These are phyloP conservation scores for Gallinago nigripennis DNA, from an alignment of 2,797 vertebrate species.

Conservation along the genomic window DNA sequence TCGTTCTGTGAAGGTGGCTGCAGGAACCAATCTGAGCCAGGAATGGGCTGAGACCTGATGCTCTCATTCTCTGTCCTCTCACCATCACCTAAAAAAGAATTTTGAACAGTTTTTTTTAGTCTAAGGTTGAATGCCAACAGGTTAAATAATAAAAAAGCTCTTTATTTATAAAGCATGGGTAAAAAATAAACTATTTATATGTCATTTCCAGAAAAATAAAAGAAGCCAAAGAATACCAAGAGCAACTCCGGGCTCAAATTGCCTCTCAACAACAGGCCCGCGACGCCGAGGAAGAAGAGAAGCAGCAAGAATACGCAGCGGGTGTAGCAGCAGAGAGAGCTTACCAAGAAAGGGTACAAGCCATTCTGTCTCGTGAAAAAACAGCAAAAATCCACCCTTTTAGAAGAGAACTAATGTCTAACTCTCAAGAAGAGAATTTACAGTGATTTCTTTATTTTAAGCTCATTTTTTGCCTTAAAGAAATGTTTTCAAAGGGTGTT, in stretches of 20 bases:
- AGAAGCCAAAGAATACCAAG: slow-evolving; percentile 70
- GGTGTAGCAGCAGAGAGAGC: slow-evolving; percentile 63
- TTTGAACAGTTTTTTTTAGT: not conserved
- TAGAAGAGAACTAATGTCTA: slow-evolving; percentile 57
- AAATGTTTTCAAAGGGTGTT: not conserved
- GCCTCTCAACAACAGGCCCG: slow-evolving; percentile 63
- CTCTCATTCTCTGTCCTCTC: not conserved
- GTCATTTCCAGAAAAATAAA: slow-evolving; percentile 70
- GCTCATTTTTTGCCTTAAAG: not conserved
- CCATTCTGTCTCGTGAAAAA: slow-evolving; percentile 66
- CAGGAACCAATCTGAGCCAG: not conserved
- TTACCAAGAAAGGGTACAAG: slow-evolving; percentile 73
- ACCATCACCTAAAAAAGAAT: not conserved
- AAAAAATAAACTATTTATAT: not conserved
- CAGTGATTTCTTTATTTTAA: not conserved
- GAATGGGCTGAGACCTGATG: not conserved
- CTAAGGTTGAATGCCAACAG: not conserved
- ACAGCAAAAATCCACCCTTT: slow-evolving; percentile 74
- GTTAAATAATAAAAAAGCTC: not conserved
- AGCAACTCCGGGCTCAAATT: slow-evolving; percentile 84
- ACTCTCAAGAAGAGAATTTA: not conserved
- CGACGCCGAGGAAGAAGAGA: slow-evolving; percentile 69
- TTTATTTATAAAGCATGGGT: not conserved
- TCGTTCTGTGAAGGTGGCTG: not conserved
- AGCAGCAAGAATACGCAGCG: slow-evolving; percentile 69